These are phyloP conservation scores for Galleria mellonella DNA, from an alignment of 1,140 invertebrate species.

Conservation along the genomic window DNA sequence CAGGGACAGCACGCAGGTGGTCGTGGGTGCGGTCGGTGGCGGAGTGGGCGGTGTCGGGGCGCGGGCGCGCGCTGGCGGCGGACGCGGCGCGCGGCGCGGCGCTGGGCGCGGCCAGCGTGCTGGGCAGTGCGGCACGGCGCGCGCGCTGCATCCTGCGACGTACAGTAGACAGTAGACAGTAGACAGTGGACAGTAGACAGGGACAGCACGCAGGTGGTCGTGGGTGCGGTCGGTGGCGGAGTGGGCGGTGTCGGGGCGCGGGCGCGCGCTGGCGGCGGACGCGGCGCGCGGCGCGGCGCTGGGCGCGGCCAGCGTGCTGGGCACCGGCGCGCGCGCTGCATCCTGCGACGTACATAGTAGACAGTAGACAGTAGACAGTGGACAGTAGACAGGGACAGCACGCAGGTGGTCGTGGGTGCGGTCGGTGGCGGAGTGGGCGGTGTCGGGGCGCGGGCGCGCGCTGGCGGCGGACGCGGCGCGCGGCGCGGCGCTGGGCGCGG, in stretches of 20 bases:
- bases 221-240: slow-evolving; percentile 45
- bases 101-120: slow-evolving; percentile 34
- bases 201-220: slow-evolving; percentile 30
- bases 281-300: slow-evolving; percentile 45
- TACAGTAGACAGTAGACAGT: too few species aligned
- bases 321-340: slow-evolving; percentile 44
- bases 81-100: slow-evolving; percentile 50
- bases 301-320: slow-evolving; percentile 25
- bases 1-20: slow-evolving; percentile 27
- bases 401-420: slow-evolving; percentile 52
- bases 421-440: slow-evolving; percentile 49
- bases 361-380: too few species aligned
- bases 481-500: slow-evolving; percentile 42
- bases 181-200: too few species aligned
- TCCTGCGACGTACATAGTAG: slow-evolving; percentile 32
- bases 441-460: slow-evolving; percentile 46
- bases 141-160: too few species aligned
- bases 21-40: slow-evolving; percentile 43
- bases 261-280: slow-evolving; percentile 49
- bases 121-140: too few species aligned
- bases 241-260: slow-evolving; percentile 48
- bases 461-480: slow-evolving; percentile 53
- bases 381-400: too few species aligned
- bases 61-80: slow-evolving; percentile 45
- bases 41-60: slow-evolving; percentile 48